Evolutionary conservation across 2,113 vertebrate species (phyloP), one percentile per base, ranked within the genome.

Genomic region (Gnathonemus longibarbis): DNA sequence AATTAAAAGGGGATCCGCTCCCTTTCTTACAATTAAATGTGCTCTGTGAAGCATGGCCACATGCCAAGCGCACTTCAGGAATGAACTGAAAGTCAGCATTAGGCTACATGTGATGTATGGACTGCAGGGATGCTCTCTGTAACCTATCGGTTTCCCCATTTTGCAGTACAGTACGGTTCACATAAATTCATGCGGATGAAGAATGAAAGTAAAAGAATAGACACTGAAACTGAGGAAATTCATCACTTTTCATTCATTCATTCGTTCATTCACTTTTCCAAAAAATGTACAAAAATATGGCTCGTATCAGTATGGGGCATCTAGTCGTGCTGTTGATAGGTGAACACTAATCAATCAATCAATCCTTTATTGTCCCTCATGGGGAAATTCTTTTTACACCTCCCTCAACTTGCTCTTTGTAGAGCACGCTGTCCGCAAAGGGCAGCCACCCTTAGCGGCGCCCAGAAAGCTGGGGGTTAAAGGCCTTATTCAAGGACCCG

Each of bases 11-110:
- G 56, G 52, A 31, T 88, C 56, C 35, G 17, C 87, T 62, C 53
- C 53, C 53, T 62, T 58, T 66, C 87, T 39, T 88, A 88, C 52
- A 88, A 62, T 88, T 62, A 88, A 58, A 88, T 24, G 52, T 45
- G 87, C 56, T 45, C 87, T 45, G 42, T 62, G 53, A 66, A 88
- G 87, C 87, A 58, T 62, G 31, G 31, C 24, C 46, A 31, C 10
- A 39, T 6, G 50, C 49, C 52, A 66, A 66, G 53, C 45, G 39
- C 21, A n/a, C 52, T 66, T 62, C 31, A 62, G 42, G 10, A 27
- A 88, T 13, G 87, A 27, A 35, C 21, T 45, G 35, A 58, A 88
- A 62, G 9, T 45, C 87, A 46, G 42, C 87, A 45, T 19, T 11
- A 17, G 35, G 56, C 35, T 42, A 24, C 8, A 19, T 62, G 87